Evolutionary conservation across 2,888 invertebrate species (phyloP).

Genomic region (Catocala sponsa): DNA sequence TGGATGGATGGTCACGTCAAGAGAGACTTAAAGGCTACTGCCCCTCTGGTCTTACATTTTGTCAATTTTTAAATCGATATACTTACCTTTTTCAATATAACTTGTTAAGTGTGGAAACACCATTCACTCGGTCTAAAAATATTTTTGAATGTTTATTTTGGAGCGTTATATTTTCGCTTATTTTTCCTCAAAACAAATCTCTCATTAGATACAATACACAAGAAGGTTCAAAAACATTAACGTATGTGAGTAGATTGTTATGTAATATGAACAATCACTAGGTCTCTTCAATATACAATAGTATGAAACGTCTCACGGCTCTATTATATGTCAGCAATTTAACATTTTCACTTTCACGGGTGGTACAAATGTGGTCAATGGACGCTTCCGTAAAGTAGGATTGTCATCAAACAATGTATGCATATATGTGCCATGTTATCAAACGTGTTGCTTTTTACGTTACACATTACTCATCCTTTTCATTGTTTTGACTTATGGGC

Average conservation of each 20-base stretch:
- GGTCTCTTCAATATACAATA: constrained; percentile 58
- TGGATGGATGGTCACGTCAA: no score
- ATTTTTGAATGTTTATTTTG: no score
- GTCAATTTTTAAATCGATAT: no score
- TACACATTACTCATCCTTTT: constrained; percentile 33
- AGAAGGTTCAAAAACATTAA: constrained; percentile 39
- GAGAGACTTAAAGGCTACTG: no score
- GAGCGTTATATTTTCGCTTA: constrained; percentile 9
- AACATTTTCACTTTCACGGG: constrained; percentile 77
- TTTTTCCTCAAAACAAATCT: constrained; percentile 22
- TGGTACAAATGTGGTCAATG: constrained; percentile 57
- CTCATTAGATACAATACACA: constrained; percentile 23
- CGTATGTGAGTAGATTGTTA: constrained; percentile 53
- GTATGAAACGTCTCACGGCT: constrained; percentile 76
- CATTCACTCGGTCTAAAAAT: no score
- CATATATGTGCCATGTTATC: constrained; percentile 35
- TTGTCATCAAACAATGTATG: constrained; percentile 45
- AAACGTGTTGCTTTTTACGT: constrained; percentile 22
- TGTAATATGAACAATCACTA: constrained; percentile 59
- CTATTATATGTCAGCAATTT: constrained; percentile 70
- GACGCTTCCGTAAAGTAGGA: constrained; percentile 60
- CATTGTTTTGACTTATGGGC: constrained; percentile 56
- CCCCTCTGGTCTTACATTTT: no score
- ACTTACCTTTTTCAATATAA: no score
- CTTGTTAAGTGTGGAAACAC: no score